phyloP scores from a whole-genome alignment of 2,888 invertebrate species.

The Dicranocentrus wangi region DNA sequence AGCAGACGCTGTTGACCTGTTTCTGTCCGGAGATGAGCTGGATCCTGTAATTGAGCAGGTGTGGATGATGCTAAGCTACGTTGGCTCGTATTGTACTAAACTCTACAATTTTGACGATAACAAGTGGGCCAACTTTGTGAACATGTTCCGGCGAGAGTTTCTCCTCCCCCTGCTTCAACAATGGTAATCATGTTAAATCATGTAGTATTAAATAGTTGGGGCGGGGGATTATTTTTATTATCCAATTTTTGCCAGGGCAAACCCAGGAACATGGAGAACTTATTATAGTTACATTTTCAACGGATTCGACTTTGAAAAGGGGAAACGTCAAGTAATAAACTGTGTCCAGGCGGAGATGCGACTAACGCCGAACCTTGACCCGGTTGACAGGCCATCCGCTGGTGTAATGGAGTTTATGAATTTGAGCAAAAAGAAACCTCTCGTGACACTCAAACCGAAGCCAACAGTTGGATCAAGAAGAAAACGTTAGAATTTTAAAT shows the following conservation, averaged over 20 bases:
- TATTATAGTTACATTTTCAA: conserved; percentile 43
- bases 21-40: conserved; percentile 22
- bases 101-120: conserved; percentile 4
- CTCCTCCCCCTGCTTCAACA: conserved; percentile 33
- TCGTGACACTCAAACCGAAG: no score
- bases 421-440: conserved; percentile 17
- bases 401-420: background rate
- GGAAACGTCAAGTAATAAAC: conserved; percentile 19
- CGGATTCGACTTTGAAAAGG: conserved; percentile 16
- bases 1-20: conserved; percentile 11
- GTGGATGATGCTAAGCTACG: conserved; percentile 55
- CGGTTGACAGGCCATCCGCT: conserved; percentile 25
- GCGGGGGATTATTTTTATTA: background rate
- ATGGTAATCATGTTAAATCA: conserved; percentile 28
- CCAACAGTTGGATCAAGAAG: no score
- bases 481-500: no score
- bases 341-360: conserved; percentile 22
- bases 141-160: conserved; percentile 27
- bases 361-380: conserved; percentile 1
- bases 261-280: conserved; percentile 37
- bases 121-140: conserved; percentile 41
- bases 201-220: background rate
- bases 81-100: conserved; percentile 31
- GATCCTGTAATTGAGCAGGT: conserved; percentile 52
- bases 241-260: conserved; percentile 22